phyloP scores from a whole-genome alignment of 2,888 invertebrate genomes.

The Drosophila falleni region DNA sequence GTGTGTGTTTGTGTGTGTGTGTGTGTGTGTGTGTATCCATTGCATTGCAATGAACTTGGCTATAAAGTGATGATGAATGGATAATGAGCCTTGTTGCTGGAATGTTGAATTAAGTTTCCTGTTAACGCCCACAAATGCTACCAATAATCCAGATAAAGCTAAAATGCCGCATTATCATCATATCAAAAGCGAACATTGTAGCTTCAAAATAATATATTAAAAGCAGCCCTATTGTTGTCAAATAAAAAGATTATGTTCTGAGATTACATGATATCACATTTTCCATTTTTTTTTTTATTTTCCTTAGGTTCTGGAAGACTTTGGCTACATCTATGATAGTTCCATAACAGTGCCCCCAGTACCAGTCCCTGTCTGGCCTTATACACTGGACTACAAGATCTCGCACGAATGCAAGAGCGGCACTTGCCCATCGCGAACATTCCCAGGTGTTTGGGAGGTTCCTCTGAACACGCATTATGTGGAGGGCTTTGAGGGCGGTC shows the following conservation, averaged over 20 bases:
- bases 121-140: slow-evolving; percentile 23
- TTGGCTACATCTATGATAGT: slow-evolving; percentile 96
- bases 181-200: not conserved
- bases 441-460: slow-evolving; percentile 97
- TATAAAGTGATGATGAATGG: slow-evolving; percentile 47
- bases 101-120: slow-evolving; percentile 28
- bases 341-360: slow-evolving; percentile 94
- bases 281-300: not conserved
- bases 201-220: not conserved
- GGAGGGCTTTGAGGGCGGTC: slow-evolving; percentile 95
- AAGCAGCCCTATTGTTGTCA: slow-evolving; percentile 1
- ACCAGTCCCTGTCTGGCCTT: slow-evolving; percentile 95
- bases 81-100: slow-evolving; percentile 32
- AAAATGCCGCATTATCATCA: slow-evolving; percentile 3
- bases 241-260: not conserved
- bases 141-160: slow-evolving; percentile 41
- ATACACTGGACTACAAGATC: slow-evolving; percentile 96
- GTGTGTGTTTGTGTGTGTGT: not conserved
- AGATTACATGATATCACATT: not conserved
- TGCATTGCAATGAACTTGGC: slow-evolving; percentile 26
- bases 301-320: slow-evolving; percentile 94
- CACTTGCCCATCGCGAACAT: slow-evolving; percentile 95
- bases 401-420: slow-evolving; percentile 97
- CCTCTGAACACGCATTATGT: slow-evolving; percentile 96
- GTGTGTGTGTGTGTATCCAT: slow-evolving; percentile 9